phyloP scores from a whole-genome alignment of 2,888 invertebrate genomes.

The Eristalinus sepulchralis region DNA sequence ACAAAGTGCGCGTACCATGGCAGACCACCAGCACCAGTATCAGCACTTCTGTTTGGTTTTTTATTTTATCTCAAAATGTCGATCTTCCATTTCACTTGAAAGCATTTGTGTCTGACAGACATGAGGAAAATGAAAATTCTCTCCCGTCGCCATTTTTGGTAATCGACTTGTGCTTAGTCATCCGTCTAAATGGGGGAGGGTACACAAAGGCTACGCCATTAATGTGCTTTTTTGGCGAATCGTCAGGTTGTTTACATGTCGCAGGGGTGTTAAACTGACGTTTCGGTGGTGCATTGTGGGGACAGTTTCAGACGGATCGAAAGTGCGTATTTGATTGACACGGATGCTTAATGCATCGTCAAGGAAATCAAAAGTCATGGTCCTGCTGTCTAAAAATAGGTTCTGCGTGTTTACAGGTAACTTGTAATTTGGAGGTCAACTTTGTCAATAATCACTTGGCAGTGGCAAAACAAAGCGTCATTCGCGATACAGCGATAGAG shows the following conservation, averaged over 20 bases:
- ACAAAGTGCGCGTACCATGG: background rate
- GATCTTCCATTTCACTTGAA: constrained; percentile 39
- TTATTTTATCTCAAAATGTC: background rate
- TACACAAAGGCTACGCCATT: background rate
- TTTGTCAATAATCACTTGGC: background rate
- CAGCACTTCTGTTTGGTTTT: background rate
- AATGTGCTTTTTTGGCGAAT: constrained; percentile 27
- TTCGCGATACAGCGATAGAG: constrained; percentile 10
- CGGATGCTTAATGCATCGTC: background rate
- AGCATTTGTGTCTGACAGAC: constrained; percentile 29
- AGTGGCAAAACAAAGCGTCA: background rate
- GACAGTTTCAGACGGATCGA: background rate
- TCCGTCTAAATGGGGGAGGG: constrained; percentile 45
- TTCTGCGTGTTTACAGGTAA: constrained; percentile 42
- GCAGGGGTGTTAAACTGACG: constrained; percentile 1
- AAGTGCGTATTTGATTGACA: background rate
- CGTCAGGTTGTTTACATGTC: constrained; percentile 8
- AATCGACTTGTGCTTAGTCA: constrained; percentile 46
- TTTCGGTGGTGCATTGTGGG: background rate
- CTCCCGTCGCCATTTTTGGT: constrained; percentile 52
- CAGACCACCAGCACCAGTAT: background rate
- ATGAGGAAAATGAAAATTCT: background rate
- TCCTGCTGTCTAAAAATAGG: background rate
- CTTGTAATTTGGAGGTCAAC: constrained; percentile 46
- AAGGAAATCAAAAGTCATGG: background rate